Evolutionary conservation across 2,888 invertebrate species (phyloP), one percentile per base, ranked within the genome.

Genomic region (Drosophila basisetae): DNA sequence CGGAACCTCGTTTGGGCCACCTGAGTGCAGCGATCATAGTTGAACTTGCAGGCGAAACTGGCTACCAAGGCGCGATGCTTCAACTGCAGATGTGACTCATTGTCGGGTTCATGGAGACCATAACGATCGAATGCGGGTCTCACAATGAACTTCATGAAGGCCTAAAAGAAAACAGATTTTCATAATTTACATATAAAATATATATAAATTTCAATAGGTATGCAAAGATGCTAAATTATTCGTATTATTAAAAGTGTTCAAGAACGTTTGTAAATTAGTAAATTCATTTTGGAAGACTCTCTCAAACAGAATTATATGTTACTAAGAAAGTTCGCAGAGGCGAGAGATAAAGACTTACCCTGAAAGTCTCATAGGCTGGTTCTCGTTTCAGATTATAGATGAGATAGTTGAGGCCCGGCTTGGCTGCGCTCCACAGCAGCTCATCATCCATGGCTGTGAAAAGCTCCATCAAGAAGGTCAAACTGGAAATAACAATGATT

Each of bases 381-480:
- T 95, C 95, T n/a, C 94, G 93, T 25, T 94, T 93, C 55, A 96
- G 86, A 94, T 95, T 95, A 70, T 94, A 93, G 59, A 94, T 94
- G 43, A 96, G 91, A 91, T 94, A 96, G 55, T 91, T 93, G n/a
- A 96, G 91, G 78, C 95, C 94, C 33, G 93, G 91, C 22, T 95
- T 93, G 6, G 95, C 95, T 0, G 95, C 92, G 10, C 92, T 92
- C 94, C 96, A 96, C 7, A 96, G 94, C 13, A 96, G 92, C 78
- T 95, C 95, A 72, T 95, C 95, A 13, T 92, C 92, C 66, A 94
- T 94, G 9, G 94, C 68, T 2, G 84, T 92, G 35, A 93, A 94
- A 78, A 96, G 92, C 65, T 93, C 93, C 68, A 94, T 89, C 1
- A 95, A 91, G 85, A 95, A 92, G 41, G 93, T 94, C 62, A 95